Conservation (phyloP, 2,888 invertebrate genomes). For the Toxonevra muliebris region DNA sequence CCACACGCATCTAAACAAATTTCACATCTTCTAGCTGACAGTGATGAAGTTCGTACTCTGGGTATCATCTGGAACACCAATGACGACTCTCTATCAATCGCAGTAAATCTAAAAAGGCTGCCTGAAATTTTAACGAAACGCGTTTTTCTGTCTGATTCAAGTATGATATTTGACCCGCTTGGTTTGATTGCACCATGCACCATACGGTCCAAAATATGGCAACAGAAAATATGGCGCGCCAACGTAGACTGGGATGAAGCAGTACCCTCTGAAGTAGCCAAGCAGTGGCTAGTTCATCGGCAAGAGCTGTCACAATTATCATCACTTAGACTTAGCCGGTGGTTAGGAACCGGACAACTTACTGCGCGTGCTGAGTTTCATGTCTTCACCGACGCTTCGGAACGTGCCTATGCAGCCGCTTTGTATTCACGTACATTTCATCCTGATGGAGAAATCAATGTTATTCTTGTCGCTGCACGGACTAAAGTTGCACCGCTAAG, state of each 20-base stretch:
- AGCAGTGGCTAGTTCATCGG: conserved; percentile 3
- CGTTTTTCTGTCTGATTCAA: conserved; percentile 7
- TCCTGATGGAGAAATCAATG: background rate
- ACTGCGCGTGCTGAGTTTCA: background rate
- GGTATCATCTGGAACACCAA: conserved; percentile 4
- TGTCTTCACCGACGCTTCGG: conserved; percentile 7
- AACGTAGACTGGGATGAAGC: no score
- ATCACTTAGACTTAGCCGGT: conserved; percentile 8
- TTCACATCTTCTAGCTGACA: conserved; percentile 2
- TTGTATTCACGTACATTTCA: background rate
- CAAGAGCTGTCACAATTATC: conserved; percentile 6
- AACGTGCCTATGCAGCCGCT: conserved; percentile 13
- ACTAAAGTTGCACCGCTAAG: conserved; percentile 23
- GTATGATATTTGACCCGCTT: conserved; percentile 8
- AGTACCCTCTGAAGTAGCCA: conserved; percentile 2
- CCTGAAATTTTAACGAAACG: background rate
- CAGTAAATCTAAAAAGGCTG: background rate
- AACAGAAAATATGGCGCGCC: background rate
- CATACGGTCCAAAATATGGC: conserved; percentile 4
- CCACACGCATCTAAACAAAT: background rate
- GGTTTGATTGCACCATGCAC: conserved; percentile 7
- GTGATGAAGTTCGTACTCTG: background rate
- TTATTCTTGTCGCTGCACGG: conserved; percentile 10
- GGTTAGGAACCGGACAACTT: background rate
- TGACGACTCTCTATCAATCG: conserved; percentile 3